These are phyloP conservation scores for Limanda limanda DNA, from an alignment of 2,113 vertebrate species.

Conservation along the genomic window DNA sequence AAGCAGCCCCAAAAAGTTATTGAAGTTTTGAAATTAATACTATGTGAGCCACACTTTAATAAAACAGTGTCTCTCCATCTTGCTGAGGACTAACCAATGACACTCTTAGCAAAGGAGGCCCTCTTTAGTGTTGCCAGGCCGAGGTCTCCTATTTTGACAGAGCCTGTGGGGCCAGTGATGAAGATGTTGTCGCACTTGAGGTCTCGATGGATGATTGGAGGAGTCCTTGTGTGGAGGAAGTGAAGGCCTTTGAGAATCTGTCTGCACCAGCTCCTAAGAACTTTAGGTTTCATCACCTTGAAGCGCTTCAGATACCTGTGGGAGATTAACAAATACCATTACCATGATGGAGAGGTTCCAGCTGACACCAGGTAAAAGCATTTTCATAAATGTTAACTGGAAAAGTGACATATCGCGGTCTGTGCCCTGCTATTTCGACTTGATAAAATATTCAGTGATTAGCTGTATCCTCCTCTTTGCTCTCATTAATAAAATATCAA, in stretches of 20 bases:
- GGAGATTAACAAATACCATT: background rate
- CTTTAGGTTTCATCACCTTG: constrained; percentile 99
- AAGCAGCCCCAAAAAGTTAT: too few relatives aligned
- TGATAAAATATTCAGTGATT: too few relatives aligned
- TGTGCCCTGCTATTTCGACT: too few relatives aligned
- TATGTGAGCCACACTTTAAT: too few relatives aligned
- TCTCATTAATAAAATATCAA: background rate
- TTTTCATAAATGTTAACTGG: background rate
- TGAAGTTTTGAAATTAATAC: too few relatives aligned
- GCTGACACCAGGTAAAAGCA: background rate
- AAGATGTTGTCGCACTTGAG: constrained; percentile 99
- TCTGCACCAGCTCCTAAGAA: constrained; percentile 96
- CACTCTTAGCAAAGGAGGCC: constrained; percentile 97
- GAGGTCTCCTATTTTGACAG: constrained; percentile 97
- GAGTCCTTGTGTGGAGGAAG: constrained; percentile 95
- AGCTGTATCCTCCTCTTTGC: background rate
- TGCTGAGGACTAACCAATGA: constrained; percentile 87
- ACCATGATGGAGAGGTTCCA: constrained; percentile 1
- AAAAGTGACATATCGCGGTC: background rate
- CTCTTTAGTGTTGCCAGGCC: constrained; percentile 97
- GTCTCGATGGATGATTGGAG: constrained; percentile 98
- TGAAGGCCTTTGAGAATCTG: constrained; percentile 97
- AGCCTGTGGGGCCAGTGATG: constrained; percentile 98
- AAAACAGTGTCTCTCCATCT: background rate
- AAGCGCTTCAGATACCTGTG: constrained; percentile 96